Evolutionary conservation across 1,140 invertebrate species (phyloP).

Genomic region (Macrosteles quadrilineatus): DNA sequence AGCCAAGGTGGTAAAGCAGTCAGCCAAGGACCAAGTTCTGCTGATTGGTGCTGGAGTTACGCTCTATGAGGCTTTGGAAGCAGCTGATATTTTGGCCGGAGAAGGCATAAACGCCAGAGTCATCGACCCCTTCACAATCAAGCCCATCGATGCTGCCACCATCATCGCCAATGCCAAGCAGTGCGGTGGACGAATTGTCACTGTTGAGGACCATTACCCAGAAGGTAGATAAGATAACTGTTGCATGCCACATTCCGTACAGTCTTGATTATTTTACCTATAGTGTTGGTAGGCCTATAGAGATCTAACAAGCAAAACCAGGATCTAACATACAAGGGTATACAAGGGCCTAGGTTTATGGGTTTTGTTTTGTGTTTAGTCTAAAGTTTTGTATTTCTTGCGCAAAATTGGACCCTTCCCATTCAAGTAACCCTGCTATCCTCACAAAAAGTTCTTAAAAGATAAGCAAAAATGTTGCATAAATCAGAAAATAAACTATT

Average conservation of each 20-base stretch:
- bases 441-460: too few species aligned
- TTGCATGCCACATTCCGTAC: conserved; percentile 7
- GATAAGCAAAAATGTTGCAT: too few species aligned
- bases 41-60: conserved; percentile 93
- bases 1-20: conserved; percentile 76
- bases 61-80: conserved; percentile 85
- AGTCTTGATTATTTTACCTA: too few species aligned
- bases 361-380: too few species aligned
- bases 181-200: conserved; percentile 80
- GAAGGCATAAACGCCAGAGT: conserved; percentile 73
- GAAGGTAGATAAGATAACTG: conserved; percentile 64
- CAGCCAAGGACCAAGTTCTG: conserved; percentile 74
- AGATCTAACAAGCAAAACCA: background rate
- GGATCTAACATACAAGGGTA: conserved; percentile 11
- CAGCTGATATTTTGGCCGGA: conserved; percentile 74
- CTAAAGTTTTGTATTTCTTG: too few species aligned
- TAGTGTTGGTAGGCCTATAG: too few species aligned
- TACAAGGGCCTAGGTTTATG: too few species aligned
- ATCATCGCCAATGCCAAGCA: conserved; percentile 79
- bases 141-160: conserved; percentile 84
- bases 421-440: too few species aligned
- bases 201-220: conserved; percentile 97
- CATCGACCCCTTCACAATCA: conserved; percentile 94
- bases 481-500: too few species aligned
- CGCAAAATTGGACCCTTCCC: too few species aligned